These are phyloP conservation scores for Eulithis testata DNA, from an alignment of 2,888 invertebrate genomes.

Conservation along the genomic window DNA sequence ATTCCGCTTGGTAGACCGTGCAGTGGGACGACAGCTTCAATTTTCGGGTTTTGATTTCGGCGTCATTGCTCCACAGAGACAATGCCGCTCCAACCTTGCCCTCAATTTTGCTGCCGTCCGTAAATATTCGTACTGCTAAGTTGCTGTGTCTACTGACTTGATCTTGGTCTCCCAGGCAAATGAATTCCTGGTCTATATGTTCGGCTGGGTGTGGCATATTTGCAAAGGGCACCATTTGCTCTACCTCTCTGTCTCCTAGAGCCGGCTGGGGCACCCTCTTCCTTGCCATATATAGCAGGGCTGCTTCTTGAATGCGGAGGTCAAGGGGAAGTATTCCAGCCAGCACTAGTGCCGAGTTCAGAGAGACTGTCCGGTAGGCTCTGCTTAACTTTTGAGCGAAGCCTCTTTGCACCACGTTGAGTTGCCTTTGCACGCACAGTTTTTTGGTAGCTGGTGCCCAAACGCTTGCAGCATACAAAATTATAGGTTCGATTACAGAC, in stretches of 20 bases:
- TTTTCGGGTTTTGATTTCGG: constrained; percentile 9
- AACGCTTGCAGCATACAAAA: no score
- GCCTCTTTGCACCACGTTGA: no score
- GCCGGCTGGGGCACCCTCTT: not conserved
- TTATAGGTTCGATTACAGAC: no score
- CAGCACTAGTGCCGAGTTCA: constrained; percentile 6
- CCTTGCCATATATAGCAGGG: no score
- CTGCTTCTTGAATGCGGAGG: no score
- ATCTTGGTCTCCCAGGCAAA: constrained; percentile 12
- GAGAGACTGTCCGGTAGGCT: not conserved
- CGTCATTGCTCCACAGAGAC: not conserved
- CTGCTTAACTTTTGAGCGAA: no score
- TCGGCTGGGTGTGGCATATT: constrained; percentile 18
- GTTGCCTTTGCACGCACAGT: no score
- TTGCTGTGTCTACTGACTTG: not conserved
- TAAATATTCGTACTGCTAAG: constrained; percentile 18
- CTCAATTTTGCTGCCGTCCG: constrained; percentile 26
- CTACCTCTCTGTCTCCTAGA: constrained; percentile 7
- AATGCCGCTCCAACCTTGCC: constrained; percentile 23
- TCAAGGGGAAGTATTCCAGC: no score
- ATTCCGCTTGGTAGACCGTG: constrained; percentile 22
- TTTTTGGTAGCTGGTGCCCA: no score
- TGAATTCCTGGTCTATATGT: constrained; percentile 8
- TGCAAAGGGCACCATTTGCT: not conserved
- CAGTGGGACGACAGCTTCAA: constrained; percentile 18